Conservation (phyloP, 2,888 invertebrate species). For the Melieria picta region DNA sequence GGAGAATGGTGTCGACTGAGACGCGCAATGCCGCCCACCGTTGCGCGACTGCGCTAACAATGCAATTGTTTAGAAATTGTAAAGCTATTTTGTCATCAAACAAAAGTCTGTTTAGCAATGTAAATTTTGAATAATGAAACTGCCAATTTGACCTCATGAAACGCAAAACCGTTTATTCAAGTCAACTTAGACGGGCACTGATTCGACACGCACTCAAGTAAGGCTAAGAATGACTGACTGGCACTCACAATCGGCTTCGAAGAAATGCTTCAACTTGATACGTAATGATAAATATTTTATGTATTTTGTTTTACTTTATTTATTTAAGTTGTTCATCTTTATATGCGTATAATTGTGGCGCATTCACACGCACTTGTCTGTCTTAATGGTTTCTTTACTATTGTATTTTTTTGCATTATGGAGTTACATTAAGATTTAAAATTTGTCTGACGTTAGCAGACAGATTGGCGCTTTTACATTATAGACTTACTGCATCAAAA, state of each 20-base stretch:
- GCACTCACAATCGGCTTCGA: no score
- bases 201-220: no score
- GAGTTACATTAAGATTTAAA: no score
- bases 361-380: no score
- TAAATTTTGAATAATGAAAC: neutral
- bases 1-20: constrained; percentile 46
- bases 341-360: no score
- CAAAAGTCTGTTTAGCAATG: neutral
- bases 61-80: neutral
- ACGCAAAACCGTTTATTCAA: neutral
- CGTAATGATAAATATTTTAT: neutral
- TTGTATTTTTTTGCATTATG: no score
- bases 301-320: neutral
- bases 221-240: no score
- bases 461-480: no score
- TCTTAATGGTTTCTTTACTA: no score
- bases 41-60: constrained; percentile 28
- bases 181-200: neutral
- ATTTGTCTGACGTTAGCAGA: no score
- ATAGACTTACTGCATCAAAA: no score
- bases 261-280: neutral
- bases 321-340: neutral
- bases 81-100: neutral
- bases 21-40: constrained; percentile 43
- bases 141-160: neutral